phyloP scores from a whole-genome alignment of 2,888 invertebrate species.

The Pseudococcus jackbeardsleyi region DNA sequence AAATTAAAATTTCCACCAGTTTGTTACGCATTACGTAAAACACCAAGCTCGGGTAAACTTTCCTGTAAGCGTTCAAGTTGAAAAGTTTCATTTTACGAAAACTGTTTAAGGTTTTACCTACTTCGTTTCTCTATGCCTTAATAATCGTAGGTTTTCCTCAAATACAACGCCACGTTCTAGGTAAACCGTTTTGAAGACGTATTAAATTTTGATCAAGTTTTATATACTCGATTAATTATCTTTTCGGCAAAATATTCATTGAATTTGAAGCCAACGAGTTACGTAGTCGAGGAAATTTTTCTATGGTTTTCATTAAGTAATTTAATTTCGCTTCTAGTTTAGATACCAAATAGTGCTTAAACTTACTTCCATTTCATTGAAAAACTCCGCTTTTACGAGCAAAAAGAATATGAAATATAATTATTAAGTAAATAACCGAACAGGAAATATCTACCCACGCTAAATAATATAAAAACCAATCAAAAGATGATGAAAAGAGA shows the following conservation, averaged over 20 bases:
- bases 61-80: neutral
- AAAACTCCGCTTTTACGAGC: neutral
- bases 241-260: neutral
- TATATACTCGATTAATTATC: neutral
- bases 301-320: neutral
- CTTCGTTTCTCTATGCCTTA: neutral
- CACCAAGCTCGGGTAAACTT: neutral
- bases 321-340: neutral
- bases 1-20: neutral
- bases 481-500: neutral
- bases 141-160: neutral
- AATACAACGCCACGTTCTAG: neutral
- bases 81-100: conserved; percentile 19
- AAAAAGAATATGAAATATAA: neutral
- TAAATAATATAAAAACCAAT: neutral
- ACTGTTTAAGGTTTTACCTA: neutral
- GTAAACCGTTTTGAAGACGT: neutral
- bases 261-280: neutral
- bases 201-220: neutral
- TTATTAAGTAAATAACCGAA: neutral
- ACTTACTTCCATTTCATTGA: neutral
- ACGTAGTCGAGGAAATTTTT: neutral
- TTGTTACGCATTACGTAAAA: neutral
- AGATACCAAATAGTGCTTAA: too few relatives aligned
- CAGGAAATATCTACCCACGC: too few relatives aligned